phyloP scores from a whole-genome alignment of 1,140 invertebrate species.

The Scaptomyza montana region DNA sequence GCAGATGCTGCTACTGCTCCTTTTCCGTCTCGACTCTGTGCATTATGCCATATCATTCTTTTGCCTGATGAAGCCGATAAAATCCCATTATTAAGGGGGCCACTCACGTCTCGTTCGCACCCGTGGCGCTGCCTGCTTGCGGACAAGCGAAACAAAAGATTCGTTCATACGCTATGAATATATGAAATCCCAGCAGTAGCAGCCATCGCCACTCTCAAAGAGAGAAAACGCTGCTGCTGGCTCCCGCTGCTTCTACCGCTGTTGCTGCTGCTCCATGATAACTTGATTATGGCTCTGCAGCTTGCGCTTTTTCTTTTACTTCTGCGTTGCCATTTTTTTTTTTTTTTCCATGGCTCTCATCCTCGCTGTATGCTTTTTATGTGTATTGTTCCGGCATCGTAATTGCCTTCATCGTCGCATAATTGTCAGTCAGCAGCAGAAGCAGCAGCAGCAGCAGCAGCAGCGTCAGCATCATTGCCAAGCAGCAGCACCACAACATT shows the following conservation, averaged over 20 bases:
- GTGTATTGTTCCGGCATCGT: conserved; percentile 75
- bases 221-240: not conserved
- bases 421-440: conserved; percentile 57
- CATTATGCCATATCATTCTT: conserved; percentile 83
- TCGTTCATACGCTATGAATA: conserved; percentile 84
- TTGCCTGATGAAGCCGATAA: conserved; percentile 83
- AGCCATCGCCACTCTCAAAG: conserved; percentile 15
- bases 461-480: conserved; percentile 11
- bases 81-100: conserved; percentile 84
- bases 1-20: not conserved
- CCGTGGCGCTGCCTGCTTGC: conserved; percentile 51
- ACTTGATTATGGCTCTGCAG: conserved; percentile 53
- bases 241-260: conserved; percentile 34
- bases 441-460: conserved; percentile 26
- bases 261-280: conserved; percentile 51
- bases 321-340: conserved; percentile 17
- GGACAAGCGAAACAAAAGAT: conserved; percentile 82
- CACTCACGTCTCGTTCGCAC: conserved; percentile 71
- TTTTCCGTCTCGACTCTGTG: conserved; percentile 28
- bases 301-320: conserved; percentile 6
- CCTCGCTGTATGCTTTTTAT: conserved; percentile 35
- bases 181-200: conserved; percentile 57
- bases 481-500: conserved; percentile 58
- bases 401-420: conserved; percentile 80
- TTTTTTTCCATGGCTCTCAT: conserved; percentile 22